Percentiles rank a stretch among this genome's conserved stretches.
These are phyloP conservation scores for Aphidoletes aphidimyza DNA, from an alignment of 2,888 invertebrate species.

Conservation along the genomic window DNA sequence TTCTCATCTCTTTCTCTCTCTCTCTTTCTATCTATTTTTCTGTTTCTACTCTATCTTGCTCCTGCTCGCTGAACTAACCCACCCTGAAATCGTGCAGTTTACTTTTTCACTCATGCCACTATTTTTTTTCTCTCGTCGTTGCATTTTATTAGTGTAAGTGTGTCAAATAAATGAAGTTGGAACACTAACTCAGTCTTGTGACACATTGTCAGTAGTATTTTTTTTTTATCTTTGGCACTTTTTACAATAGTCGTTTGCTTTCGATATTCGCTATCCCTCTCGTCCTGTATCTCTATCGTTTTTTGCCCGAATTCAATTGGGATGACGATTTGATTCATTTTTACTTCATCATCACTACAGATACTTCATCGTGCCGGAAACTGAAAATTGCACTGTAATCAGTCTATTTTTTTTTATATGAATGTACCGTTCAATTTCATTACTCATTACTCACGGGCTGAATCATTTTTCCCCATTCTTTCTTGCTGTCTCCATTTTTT, in stretches of 20 bases:
- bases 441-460: slow-evolving; percentile 23
- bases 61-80: not conserved
- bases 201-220: slow-evolving; percentile 27
- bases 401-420: slow-evolving; percentile 21
- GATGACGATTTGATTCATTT: slow-evolving; percentile 28
- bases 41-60: too few species aligned
- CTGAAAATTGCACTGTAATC: slow-evolving; percentile 33
- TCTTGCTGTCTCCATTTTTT: not conserved
- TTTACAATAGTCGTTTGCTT: not conserved
- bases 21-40: not conserved
- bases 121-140: not conserved
- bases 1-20: not conserved
- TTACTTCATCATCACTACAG: slow-evolving; percentile 4
- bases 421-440: slow-evolving; percentile 19
- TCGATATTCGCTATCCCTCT: not conserved
- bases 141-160: slow-evolving; percentile 43
- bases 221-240: not conserved
- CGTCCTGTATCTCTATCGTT: not conserved
- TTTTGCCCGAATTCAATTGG: not conserved
- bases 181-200: slow-evolving; percentile 29
- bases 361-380: slow-evolving; percentile 22
- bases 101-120: not conserved
- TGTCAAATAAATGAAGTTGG: slow-evolving; percentile 46
- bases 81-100: not conserved
- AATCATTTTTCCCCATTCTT: not conserved